Percentiles rank a stretch among this genome's conserved stretches.
Conservation (phyloP, 2,888 invertebrate species). For the Zaprionus bogoriensis region DNA sequence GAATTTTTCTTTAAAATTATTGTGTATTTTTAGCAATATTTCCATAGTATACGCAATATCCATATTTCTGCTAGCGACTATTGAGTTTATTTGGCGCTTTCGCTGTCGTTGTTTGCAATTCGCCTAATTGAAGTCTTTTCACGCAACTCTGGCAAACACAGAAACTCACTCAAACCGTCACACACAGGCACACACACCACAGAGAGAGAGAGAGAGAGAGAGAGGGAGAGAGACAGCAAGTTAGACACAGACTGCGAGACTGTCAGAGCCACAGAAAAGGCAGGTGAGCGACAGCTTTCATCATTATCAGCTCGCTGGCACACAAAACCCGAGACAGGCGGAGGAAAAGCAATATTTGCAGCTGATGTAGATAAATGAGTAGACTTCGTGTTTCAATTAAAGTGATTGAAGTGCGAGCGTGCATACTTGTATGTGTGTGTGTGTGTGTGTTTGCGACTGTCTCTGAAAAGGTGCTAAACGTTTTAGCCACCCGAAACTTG, state of each 20-base stretch:
- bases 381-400: constrained; percentile 77
- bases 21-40: background rate
- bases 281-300: constrained; percentile 42
- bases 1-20: background rate
- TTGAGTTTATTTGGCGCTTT: constrained; percentile 18
- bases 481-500: constrained; percentile 63
- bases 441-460: background rate
- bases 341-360: constrained; percentile 69
- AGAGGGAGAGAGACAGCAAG: background rate
- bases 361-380: constrained; percentile 78
- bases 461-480: constrained; percentile 51
- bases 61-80: background rate
- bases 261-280: constrained; percentile 2
- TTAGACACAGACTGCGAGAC: too few relatives aligned
- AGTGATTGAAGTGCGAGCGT: constrained; percentile 68
- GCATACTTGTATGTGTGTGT: constrained; percentile 14
- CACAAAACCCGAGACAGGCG: constrained; percentile 11
- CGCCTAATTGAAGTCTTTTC: constrained; percentile 72
- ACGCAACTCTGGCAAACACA: constrained; percentile 42
- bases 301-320: constrained; percentile 46
- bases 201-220: constrained; percentile 3
- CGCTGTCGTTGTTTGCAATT: constrained; percentile 54
- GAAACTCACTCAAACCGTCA: constrained; percentile 15
- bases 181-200: constrained; percentile 1
- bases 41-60: background rate